A percentile compares a stretch with the other conserved stretches of the same genome.
Evolutionary conservation across 1,140 invertebrate genomes (phyloP).

Genomic region (Propsilocerus akamusi): DNA sequence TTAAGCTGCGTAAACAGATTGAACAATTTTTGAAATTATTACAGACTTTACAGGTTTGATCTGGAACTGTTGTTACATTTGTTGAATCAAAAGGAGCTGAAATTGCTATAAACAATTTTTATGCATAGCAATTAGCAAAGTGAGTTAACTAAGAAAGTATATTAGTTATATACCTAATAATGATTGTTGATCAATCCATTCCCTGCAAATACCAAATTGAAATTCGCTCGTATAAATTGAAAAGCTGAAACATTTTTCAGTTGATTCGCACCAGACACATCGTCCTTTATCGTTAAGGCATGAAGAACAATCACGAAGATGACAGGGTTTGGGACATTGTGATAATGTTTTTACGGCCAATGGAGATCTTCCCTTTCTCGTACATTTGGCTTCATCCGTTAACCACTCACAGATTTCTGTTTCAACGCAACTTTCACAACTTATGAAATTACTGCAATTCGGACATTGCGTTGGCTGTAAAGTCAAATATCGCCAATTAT

Average conservation of each 20-base stretch:
- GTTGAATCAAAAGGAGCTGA: too few relatives aligned
- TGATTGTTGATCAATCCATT: constrained; percentile 87
- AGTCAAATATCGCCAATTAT: constrained; percentile 58
- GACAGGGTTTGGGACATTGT: constrained; percentile 57
- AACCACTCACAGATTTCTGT: constrained; percentile 74
- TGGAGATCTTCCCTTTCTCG: constrained; percentile 49
- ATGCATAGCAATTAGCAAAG: too few relatives aligned
- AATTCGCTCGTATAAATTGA: constrained; percentile 87
- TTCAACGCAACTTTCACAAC: constrained; percentile 55
- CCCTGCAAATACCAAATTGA: constrained; percentile 77
- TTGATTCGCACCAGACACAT: constrained; percentile 91
- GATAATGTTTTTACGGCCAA: constrained; percentile 34
- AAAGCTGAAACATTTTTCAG: constrained; percentile 80
- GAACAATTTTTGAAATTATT: constrained; percentile 56
- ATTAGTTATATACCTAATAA: too few relatives aligned
- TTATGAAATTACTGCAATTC: constrained; percentile 75
- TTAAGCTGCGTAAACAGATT: constrained; percentile 57
- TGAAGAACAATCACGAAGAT: constrained; percentile 53
- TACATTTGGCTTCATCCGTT: constrained; percentile 66
- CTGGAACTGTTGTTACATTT: too few relatives aligned
- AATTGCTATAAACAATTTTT: too few relatives aligned
- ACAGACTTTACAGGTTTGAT: constrained; percentile 65
- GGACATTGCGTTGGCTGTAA: constrained; percentile 62
- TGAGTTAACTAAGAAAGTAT: too few relatives aligned
- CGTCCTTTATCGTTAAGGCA: constrained; percentile 70